Percentiles rank a stretch among this genome's conserved stretches.
Conservation (phyloP, 2,113 vertebrate species). For the Motacilla alba region DNA sequence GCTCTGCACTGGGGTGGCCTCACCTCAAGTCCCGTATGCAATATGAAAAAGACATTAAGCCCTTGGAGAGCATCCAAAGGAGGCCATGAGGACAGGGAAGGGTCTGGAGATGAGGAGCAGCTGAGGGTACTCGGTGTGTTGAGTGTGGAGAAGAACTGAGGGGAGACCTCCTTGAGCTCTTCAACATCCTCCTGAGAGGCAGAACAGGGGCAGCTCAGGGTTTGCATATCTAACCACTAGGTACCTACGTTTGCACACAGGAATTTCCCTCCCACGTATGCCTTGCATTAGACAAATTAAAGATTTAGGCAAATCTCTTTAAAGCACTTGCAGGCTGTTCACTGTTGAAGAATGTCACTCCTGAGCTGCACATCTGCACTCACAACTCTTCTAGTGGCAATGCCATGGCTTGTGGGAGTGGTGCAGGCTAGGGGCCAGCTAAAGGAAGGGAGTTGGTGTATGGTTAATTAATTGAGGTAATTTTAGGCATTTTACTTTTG, state of each 20-base stretch:
- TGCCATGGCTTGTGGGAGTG: accelerated
- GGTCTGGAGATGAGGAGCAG: not conserved
- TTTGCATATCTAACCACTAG: not conserved
- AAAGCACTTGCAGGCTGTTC: not conserved
- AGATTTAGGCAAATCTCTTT: not conserved
- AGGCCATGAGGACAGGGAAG: not conserved
- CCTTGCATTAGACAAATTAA: not conserved
- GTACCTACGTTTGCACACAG: not conserved
- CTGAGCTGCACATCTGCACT: not conserved
- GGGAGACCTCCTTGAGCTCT: not conserved
- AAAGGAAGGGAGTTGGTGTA: not conserved
- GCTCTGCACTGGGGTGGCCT: not conserved
- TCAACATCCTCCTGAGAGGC: not conserved
- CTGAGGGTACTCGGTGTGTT: not conserved
- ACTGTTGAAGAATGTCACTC: not conserved
- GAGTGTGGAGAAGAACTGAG: not conserved
- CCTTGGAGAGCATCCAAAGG: not conserved
- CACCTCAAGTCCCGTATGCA: not conserved
- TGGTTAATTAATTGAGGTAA: not conserved
- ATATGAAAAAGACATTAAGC: not conserved
- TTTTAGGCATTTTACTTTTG: not conserved
- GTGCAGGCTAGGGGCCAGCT: not conserved
- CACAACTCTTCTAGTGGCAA: not conserved
- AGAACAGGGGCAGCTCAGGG: not conserved
- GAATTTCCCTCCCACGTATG: not conserved